Conservation (phyloP, 53 echinoderm and acorn worm species). For the Echinarachnius parma region DNA sequence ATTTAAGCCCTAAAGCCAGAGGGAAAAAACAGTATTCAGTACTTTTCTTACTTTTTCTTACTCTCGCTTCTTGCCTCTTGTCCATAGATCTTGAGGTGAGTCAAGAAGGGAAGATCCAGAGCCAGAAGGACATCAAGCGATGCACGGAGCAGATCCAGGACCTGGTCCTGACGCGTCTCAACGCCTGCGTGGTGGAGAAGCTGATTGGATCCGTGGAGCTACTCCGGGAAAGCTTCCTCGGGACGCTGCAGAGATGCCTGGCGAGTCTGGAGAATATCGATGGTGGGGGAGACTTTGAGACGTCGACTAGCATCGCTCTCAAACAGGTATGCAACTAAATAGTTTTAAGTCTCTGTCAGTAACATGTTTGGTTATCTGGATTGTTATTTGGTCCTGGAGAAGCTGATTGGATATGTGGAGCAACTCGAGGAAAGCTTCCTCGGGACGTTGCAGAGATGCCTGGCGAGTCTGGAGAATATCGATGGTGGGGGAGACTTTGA, state of each 20-base stretch:
- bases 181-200: conserved; percentile 79
- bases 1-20: no score
- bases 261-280: conserved; percentile 89
- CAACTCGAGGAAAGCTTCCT: conserved; percentile 91
- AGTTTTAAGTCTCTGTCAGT: no score
- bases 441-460: conserved; percentile 85
- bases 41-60: no score
- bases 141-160: conserved; percentile 96
- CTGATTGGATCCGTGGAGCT: conserved; percentile 93
- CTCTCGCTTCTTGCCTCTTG: no score
- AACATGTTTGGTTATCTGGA: no score
- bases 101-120: conserved; percentile 64
- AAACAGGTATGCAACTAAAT: conserved; percentile 79
- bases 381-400: no score
- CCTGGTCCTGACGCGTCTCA: conserved; percentile 73
- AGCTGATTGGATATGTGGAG: conserved; percentile 92
- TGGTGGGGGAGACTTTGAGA: conserved; percentile 58
- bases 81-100: conserved; percentile 74
- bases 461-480: conserved; percentile 86
- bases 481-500: conserved; percentile 72
- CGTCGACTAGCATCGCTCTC: conserved; percentile 80
- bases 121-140: conserved; percentile 80
- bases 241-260: conserved; percentile 87
- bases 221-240: conserved; percentile 92
- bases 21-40: no score